Conservation (phyloP, 2,113 vertebrate genomes). For the Prinia subflava region DNA sequence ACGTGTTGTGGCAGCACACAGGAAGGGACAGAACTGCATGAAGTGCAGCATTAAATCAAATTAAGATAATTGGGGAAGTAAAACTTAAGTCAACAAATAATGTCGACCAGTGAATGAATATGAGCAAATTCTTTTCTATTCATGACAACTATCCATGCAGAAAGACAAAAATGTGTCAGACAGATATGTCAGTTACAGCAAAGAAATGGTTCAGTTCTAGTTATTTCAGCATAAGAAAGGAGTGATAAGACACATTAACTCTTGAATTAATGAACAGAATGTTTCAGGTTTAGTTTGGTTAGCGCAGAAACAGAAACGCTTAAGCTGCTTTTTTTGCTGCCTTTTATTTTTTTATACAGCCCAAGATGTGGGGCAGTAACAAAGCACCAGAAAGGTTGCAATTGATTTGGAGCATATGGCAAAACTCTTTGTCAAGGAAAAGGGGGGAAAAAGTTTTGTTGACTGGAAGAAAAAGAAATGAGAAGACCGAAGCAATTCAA, state of each 20-base stretch:
- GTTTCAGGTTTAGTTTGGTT: conserved; percentile 36
- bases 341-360: background rate
- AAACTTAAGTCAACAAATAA: background rate
- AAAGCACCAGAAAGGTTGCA: conserved; percentile 42
- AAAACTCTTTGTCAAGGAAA: conserved; percentile 49
- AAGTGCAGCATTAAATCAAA: background rate
- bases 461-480: conserved; percentile 48
- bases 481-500: conserved; percentile 42
- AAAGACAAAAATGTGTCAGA: background rate
- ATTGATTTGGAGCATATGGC: conserved; percentile 59
- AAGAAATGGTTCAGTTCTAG: background rate
- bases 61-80: background rate
- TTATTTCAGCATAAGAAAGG: background rate
- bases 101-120: background rate
- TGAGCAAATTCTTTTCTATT: background rate
- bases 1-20: background rate
- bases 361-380: conserved; percentile 13
- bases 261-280: conserved; percentile 22
- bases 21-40: background rate
- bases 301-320: background rate
- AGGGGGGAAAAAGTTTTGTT: background rate
- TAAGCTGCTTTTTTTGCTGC: background rate
- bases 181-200: background rate
- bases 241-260: conserved; percentile 14
- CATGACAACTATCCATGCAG: background rate